Evolutionary conservation across 2,113 vertebrate genomes (phyloP).

Genomic region (Scolopax mira): DNA sequence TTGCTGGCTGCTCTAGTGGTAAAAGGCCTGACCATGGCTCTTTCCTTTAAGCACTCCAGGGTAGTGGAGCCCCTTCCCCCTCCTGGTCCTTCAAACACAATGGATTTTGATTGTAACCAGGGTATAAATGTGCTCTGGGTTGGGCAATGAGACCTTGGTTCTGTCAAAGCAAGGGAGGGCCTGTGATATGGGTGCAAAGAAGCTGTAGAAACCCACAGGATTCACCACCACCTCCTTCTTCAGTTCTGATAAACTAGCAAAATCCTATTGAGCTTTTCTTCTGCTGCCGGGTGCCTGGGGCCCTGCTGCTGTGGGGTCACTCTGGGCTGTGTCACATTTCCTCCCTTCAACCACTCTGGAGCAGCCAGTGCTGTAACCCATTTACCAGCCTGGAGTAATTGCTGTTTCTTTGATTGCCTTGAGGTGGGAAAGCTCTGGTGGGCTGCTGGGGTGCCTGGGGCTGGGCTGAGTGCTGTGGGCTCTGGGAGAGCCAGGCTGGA

Average conservation of each 20-base stretch:
- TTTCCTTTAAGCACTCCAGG: not conserved
- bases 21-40: not conserved
- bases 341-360: not conserved
- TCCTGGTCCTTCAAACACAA: not conserved
- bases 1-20: not conserved
- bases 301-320: accelerated
- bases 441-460: not conserved
- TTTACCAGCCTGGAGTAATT: not conserved
- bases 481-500: not conserved
- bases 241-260: not conserved
- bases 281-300: not conserved
- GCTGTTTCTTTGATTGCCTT: not conserved
- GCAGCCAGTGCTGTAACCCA: not conserved
- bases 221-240: not conserved
- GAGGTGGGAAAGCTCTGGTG: not conserved
- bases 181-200: not conserved
- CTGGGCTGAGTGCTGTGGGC: not conserved
- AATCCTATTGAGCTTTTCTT: not conserved
- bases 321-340: accelerated
- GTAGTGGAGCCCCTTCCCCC: not conserved
- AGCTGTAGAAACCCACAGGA: not conserved
- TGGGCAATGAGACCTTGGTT: accelerated
- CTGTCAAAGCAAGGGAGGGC: not conserved
- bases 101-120: accelerated
- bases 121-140: not conserved